Percentiles rank a stretch among this genome's conserved stretches.
Conservation (phyloP, 1,140 invertebrate species). For the Sarcophaga bullata region DNA sequence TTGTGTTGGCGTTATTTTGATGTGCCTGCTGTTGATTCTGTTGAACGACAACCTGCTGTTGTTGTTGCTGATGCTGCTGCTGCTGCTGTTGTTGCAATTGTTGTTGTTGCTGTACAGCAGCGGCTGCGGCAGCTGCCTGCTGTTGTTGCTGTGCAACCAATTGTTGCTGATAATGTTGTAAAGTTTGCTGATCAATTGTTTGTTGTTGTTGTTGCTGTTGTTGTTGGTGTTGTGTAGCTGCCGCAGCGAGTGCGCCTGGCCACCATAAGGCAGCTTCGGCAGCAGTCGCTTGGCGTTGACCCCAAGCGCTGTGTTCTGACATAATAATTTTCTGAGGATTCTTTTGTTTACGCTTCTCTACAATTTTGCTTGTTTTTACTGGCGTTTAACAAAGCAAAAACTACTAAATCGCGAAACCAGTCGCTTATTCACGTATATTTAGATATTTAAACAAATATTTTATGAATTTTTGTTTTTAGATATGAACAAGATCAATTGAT, state of each 20-base stretch:
- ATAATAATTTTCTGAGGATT: conserved; percentile 18
- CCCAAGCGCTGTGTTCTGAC: conserved; percentile 69
- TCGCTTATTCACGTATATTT: no score
- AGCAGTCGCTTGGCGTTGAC: conserved; percentile 67
- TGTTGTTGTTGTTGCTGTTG: conserved; percentile 66
- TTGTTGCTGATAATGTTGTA: conserved; percentile 67
- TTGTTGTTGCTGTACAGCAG: conserved; percentile 51
- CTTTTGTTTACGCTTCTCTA: not conserved
- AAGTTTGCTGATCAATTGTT: conserved; percentile 69
- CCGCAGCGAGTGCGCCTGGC: conserved; percentile 66
- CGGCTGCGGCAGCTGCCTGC: conserved; percentile 48
- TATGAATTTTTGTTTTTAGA: no score
- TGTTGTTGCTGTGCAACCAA: conserved; percentile 67
- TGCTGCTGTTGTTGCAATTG: conserved; percentile 61
- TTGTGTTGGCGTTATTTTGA: conserved; percentile 70
- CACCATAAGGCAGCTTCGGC: conserved; percentile 70
- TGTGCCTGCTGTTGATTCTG: conserved; percentile 68
- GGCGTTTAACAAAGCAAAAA: not conserved
- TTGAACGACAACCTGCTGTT: conserved; percentile 68
- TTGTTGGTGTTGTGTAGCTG: conserved; percentile 68
- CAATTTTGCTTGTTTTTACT: conserved; percentile 5
- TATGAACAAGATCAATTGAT: no score
- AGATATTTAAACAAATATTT: no score
- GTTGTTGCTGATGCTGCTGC: conserved; percentile 70
- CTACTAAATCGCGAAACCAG: not conserved